Evolutionary conservation across 2,113 vertebrate species (phyloP), one percentile per base, ranked within the genome.

Genomic region (Petromus typicus): DNA sequence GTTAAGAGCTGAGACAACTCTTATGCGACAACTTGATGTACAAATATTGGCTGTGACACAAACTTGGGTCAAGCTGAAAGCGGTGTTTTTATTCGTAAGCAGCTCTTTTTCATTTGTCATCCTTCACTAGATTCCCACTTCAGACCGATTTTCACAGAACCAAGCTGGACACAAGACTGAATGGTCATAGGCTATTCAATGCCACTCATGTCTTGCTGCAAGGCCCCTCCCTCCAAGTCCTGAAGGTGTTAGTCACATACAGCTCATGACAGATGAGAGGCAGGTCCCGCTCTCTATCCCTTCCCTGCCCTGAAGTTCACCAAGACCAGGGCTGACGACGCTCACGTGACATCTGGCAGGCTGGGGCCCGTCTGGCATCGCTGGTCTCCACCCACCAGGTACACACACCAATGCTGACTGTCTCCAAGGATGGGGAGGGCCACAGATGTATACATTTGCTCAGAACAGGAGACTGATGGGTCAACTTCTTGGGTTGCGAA

Each of bases 131-230:
- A 20, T 56, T 18, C 48, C 59, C 56, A 16, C 40, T 57, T 89
- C 59, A 84, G 54, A 79, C 56, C 73, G 91, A 91, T 34, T 91
- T 86, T 64, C 80, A 94, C 4, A 54, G 43, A 63, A 91, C 40
- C 78, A 66, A 59, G 34, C 11, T 63, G 17, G 88, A 45, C 2
- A 48, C 43, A 79, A 23, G 16, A 87, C 54, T 64, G 32, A 92
- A 48, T 43, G 57, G 71, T 57, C n/a, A 90, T 12, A 61, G 18
- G 12, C 63, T 7, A 23, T 80, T 71, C 54, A 30, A 40, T 9
- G 73, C 27, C 61, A 61, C n/a, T 90, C 66, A 84, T 25, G 25
- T 67, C 61, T 22, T 75, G 59, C 57, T 93, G 25, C 51, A 6
- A 86, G 43, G 25, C 32, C 69, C 40, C 37, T 64, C 30, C 66